These are phyloP conservation scores for Erythrolamprus reginae DNA, from an alignment of 2,113 vertebrate species.

Conservation along the genomic window DNA sequence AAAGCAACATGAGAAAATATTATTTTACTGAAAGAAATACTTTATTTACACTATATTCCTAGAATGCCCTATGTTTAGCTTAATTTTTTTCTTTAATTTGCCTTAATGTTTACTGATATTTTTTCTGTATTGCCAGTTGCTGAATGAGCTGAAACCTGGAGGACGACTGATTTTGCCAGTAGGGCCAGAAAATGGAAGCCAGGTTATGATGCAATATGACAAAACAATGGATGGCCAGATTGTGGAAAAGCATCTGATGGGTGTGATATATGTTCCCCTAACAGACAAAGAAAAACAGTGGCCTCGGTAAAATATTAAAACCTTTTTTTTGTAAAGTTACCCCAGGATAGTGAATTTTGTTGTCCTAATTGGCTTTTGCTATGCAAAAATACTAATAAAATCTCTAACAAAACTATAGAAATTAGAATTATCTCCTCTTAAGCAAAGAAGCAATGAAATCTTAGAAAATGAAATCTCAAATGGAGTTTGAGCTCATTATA, in stretches of 20 bases:
- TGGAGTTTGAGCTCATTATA: neutral
- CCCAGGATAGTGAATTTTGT: neutral
- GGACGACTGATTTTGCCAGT: conserved; percentile 83
- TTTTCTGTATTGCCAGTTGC: conserved; percentile 66
- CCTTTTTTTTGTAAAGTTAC: conserved; percentile 4
- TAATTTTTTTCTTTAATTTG: neutral
- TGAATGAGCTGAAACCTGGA: conserved; percentile 85
- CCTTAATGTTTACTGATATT: neutral
- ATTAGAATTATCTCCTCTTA: neutral
- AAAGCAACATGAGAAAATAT: too few species aligned
- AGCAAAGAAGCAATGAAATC: neutral
- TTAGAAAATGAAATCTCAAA: neutral
- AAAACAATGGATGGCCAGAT: conserved; percentile 79
- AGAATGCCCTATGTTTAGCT: neutral
- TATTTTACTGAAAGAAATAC: too few species aligned
- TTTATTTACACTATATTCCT: neutral
- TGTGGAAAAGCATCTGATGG: conserved; percentile 80
- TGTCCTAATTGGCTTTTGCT: fast-evolving
- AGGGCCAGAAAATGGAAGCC: conserved; percentile 79
- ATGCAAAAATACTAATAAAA: neutral
- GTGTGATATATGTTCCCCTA: conserved; percentile 85
- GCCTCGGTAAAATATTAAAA: conserved; percentile 73
- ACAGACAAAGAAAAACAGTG: conserved; percentile 84
- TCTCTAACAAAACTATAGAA: neutral
- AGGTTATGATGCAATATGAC: conserved; percentile 86